Evolutionary conservation across 2,113 vertebrate genomes (phyloP), one percentile per base, ranked within the genome.

Genomic region (Vimba vimba): DNA sequence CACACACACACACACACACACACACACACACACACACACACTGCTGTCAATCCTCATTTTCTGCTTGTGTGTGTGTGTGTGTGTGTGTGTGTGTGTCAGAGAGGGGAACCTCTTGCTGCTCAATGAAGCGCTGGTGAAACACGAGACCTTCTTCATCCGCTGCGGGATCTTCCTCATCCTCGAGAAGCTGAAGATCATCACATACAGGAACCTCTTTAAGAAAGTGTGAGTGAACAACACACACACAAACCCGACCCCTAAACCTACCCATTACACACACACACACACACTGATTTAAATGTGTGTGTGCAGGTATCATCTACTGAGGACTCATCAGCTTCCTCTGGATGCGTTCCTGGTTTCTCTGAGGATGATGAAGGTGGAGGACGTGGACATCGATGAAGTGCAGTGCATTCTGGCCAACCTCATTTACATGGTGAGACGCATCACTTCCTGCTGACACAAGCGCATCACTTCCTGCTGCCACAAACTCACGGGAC

Each of bases 161-260:
- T 99, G 98, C 1, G 98, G 98, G 11, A 99, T 99, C 91, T 99
- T 99, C 92, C 96, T 99, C 83, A 99, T 99, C 91, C 95, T 99
- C 6, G 98, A 99, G 91, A 99, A 99, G 89, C 94, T 99, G 62
- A 99, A 99, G 91, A 97, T 99, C 89, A 99, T 99, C 94, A 98
- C 97, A 0, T 99, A 97, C 93, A 95, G 98, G 90, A 99, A 98
- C 91, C 97, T 99, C 86, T 99, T 98, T 88, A 99, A 99, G 93
- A 99, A 97, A 97, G 97, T 99, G 98, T 99, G 92, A 96, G 97
- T 88, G 23, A 57, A 57, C 55, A 7, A 23, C 19, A 23, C 55
- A 23, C 19, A 57, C 55, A 17, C 50, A 52, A 13, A 15, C 39
- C 39, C 39, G 39, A 9, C 39, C 39, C 39, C 39, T 43, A 43